A percentile compares a stretch with the other conserved stretches of the same genome.
These are phyloP conservation scores for Andrena chrysosceles DNA, from an alignment of 2,888 invertebrate genomes.

Conservation along the genomic window DNA sequence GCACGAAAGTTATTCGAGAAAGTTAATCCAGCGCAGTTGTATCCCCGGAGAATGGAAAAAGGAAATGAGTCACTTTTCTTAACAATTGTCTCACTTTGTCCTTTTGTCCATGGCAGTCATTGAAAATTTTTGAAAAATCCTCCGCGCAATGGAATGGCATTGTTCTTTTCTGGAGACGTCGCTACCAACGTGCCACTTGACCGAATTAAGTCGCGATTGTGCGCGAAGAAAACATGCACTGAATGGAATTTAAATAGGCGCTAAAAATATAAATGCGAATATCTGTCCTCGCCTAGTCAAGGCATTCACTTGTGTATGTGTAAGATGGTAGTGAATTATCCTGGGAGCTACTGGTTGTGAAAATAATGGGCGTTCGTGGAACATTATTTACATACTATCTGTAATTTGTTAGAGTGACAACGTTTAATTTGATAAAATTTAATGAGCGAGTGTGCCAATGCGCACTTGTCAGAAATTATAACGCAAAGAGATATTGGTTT, in stretches of 20 bases:
- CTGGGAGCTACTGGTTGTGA: too few species aligned
- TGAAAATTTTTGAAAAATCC: too few species aligned
- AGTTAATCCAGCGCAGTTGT: too few species aligned
- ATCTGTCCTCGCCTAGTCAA: not conserved
- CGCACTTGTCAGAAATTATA: too few species aligned
- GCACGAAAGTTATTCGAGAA: not conserved
- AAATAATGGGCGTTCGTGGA: too few species aligned
- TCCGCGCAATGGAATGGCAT: not conserved
- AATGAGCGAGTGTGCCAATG: not conserved
- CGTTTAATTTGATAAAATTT: not conserved
- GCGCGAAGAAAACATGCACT: not conserved
- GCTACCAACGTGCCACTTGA: not conserved
- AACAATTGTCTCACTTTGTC: not conserved
- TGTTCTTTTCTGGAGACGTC: constrained; percentile 1
- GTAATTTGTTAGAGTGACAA: not conserved
- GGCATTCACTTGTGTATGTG: not conserved
- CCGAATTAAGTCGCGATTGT: constrained; percentile 3
- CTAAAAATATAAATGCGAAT: constrained; percentile 8
- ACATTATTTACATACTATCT: too few species aligned
- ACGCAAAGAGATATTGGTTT: too few species aligned
- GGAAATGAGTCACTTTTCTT: not conserved
- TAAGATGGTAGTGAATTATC: too few species aligned
- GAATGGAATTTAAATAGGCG: constrained; percentile 17
- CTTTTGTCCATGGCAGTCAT: too few species aligned
- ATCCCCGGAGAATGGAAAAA: too few species aligned